Conservation (phyloP, 2,113 vertebrate genomes). For the Etheostoma spectabile region DNA sequence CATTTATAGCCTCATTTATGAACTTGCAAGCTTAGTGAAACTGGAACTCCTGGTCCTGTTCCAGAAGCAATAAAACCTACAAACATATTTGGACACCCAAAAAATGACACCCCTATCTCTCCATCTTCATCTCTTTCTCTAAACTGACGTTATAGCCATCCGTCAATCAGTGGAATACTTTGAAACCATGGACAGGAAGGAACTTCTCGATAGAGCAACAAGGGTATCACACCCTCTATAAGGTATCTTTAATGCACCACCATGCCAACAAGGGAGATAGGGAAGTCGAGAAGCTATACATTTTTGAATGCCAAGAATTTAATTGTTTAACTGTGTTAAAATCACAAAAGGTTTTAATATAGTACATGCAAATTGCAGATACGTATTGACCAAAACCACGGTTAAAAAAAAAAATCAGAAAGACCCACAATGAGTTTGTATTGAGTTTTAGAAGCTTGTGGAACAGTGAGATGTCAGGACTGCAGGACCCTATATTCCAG, state of each 20-base stretch:
- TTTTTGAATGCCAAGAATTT: no score
- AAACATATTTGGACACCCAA: neutral
- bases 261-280: no score
- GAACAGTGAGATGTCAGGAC: neutral
- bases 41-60: neutral
- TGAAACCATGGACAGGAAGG: no score
- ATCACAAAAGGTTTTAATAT: neutral
- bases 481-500: neutral
- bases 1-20: neutral
- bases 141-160: no score
- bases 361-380: neutral
- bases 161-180: no score
- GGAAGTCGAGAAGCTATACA: no score
- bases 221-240: no score
- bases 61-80: neutral
- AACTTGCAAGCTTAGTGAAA: neutral
- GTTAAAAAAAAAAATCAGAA: neutral
- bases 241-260: no score
- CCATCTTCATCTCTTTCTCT: no score
- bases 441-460: neutral
- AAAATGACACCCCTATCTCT: no score
- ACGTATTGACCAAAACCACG: neutral
- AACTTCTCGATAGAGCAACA: no score
- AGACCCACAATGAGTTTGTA: neutral
- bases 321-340: neutral